phyloP scores from a whole-genome alignment of 2,797 vertebrate species.

The Erethizon dorsatum region DNA sequence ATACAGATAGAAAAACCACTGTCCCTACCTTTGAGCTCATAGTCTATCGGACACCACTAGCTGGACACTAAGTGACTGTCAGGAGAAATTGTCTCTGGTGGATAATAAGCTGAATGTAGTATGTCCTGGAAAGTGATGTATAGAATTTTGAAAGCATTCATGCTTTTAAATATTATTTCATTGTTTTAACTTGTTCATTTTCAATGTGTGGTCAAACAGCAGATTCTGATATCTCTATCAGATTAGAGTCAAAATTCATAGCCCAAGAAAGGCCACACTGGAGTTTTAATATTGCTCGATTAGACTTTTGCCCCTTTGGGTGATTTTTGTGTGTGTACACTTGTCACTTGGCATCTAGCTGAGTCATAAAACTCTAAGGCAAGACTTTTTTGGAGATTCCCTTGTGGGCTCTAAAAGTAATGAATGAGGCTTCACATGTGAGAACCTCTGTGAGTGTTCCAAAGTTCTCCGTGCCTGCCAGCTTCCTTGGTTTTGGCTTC shows the following conservation, averaged over 20 bases:
- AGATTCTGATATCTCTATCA: slow-evolving; percentile 39
- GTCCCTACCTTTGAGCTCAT: not conserved
- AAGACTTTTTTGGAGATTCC: slow-evolving; percentile 17
- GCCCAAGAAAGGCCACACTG: not conserved
- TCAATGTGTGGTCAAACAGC: not conserved
- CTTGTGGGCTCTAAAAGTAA: not conserved
- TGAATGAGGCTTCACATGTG: not conserved
- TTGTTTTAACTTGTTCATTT: slow-evolving; percentile 20
- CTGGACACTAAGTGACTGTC: not conserved
- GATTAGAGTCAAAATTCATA: not conserved
- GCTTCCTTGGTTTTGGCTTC: slow-evolving; percentile 57
- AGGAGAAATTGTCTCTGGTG: not conserved
- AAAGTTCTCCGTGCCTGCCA: not conserved
- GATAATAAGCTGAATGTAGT: not conserved
- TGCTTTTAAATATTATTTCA: slow-evolving; percentile 35
- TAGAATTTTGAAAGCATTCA: not conserved
- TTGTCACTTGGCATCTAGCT: not conserved
- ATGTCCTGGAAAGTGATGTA: not conserved
- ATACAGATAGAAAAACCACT: not conserved
- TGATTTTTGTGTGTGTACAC: not conserved
- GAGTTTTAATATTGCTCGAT: not conserved
- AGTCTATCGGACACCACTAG: not conserved
- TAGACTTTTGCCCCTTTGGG: not conserved
- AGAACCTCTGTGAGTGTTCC: slow-evolving; percentile 20
- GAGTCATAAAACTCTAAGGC: slow-evolving; percentile 17